A percentile compares a stretch with the other conserved stretches of the same genome.
Evolutionary conservation across 2,113 vertebrate genomes (phyloP).

Genomic region (Anas platyrhynchos): DNA sequence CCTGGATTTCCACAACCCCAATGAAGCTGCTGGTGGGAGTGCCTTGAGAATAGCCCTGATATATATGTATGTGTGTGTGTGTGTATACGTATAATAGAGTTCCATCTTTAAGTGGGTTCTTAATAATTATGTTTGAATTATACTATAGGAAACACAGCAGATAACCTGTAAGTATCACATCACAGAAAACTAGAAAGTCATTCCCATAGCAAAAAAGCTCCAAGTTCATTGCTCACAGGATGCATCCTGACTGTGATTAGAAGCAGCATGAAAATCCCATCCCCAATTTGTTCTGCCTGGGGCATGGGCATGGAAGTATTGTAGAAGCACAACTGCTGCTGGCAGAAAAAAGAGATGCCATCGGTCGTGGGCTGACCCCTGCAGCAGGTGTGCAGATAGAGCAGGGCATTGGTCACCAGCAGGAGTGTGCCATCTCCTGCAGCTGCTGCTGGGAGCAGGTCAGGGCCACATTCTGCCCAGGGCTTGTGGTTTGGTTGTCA

Average conservation of each 20-base stretch:
- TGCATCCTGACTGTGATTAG: not conserved
- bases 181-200: not conserved
- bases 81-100: not conserved
- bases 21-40: not conserved
- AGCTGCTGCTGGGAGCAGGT: not conserved
- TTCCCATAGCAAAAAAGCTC: not conserved
- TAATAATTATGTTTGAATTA: not conserved
- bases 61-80: not conserved
- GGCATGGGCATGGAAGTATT: not conserved
- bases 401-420: not conserved
- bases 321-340: not conserved
- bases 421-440: not conserved
- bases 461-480: rapidly evolving
- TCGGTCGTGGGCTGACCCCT: not conserved
- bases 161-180: not conserved
- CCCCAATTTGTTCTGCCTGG: not conserved
- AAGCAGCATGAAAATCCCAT: not conserved
- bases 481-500: not conserved
- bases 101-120: not conserved
- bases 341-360: not conserved
- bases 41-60: not conserved
- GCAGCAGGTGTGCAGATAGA: not conserved
- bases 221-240: not conserved
- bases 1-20: not conserved
- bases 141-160: not conserved